Base-by-base conservation (phyloP, 2,888 invertebrate genomes). In the Stegophylla sp. region DNA sequence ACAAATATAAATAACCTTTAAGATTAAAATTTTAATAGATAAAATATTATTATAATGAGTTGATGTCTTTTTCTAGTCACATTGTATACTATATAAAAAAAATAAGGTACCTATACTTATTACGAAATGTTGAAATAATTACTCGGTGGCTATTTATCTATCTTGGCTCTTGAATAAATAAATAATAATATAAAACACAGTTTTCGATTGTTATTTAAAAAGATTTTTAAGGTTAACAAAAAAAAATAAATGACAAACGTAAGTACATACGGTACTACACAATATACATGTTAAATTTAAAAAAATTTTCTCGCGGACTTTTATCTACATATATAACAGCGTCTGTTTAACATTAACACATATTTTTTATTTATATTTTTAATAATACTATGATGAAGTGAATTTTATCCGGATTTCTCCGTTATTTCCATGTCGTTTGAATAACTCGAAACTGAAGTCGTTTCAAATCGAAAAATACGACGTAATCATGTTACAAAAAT, bases 361-460 rank as follows among this genome's bases (percentile, higher is more conserved):
- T 45, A 53, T n/a, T 7, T n/a, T 34, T 10, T 45, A 53, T n/a
- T 5, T 56, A 20, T 56, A 20, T 12, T 2, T 15, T 45, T 2
- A 45, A 45, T 17, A 23, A 56, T 10, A 23, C 7, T 34, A 12
- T 64, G 34, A 74, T 41, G 34, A 12, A 51, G 20, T 63, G 41
- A 51, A 41, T 41, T 41, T 41, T 23, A 41, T 64, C 51, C 51
- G 5, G 23, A 75, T 75, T 64, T 76, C 51, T 53, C 66, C 28
- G 28, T 28, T 28, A 15, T 5, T 61, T 61, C 61, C 7, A 28
- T 61, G 28, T 28, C 7, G 7, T 34, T 34, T 34, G 34, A 34
- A 34, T 34, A 34, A 34, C 34, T n/a, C n/a, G n/a, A n/a, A n/a
- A n/a, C n/a, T n/a, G n/a, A 7, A 34, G 34, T 34, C 17, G 15